Conservation (phyloP, 2,113 vertebrate genomes). For the Morone saxatilis region DNA sequence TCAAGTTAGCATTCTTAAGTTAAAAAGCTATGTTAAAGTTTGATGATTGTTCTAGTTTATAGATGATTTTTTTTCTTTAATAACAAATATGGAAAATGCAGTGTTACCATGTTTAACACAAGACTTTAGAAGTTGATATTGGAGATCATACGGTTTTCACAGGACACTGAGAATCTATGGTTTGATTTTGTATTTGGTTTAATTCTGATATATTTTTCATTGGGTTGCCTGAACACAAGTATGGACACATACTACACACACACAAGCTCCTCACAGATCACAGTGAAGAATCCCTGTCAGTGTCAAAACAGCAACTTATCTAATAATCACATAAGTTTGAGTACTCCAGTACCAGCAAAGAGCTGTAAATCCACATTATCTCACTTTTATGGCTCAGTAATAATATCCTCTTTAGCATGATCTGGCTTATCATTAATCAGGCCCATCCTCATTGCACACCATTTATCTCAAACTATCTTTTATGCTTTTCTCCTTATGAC, state of each 20-base stretch:
- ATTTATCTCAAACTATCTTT: slow-evolving; percentile 39
- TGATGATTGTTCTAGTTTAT: neutral
- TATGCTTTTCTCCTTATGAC: neutral
- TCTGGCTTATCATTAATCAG: slow-evolving; percentile 64
- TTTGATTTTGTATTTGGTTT: neutral
- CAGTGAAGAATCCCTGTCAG: neutral
- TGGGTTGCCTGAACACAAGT: neutral
- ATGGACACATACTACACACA: neutral
- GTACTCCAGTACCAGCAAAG: slow-evolving; percentile 24
- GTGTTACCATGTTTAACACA: neutral
- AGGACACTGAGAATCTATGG: neutral
- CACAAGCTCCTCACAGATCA: neutral
- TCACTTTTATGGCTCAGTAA: slow-evolving; percentile 56
- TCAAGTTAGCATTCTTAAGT: neutral
- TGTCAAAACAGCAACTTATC: slow-evolving; percentile 27
- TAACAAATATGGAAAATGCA: too few species aligned
- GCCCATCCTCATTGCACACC: slow-evolving; percentile 37
- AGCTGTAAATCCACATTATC: slow-evolving; percentile 60
- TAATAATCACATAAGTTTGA: slow-evolving; percentile 34
- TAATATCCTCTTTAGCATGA: slow-evolving; percentile 52
- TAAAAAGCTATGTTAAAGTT: neutral
- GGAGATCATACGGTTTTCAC: neutral
- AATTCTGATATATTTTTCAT: neutral
- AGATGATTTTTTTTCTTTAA: too few species aligned
- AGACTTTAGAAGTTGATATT: neutral